Evolutionary conservation across 2,113 vertebrate species (phyloP), one percentile per base, ranked within the genome.

Genomic region (Talpa occidentalis): DNA sequence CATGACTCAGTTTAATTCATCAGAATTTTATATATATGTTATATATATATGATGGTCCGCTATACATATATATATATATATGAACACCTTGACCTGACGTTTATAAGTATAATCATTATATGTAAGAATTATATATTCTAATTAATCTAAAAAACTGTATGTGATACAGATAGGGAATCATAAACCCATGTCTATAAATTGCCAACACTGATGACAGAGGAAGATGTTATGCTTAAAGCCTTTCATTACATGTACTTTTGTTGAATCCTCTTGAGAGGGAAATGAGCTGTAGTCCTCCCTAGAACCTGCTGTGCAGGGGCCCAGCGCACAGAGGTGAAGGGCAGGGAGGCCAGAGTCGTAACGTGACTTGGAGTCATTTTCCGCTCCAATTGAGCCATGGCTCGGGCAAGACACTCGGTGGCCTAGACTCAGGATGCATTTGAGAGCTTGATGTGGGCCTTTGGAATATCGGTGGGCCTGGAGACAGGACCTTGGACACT

Each of bases 111-210:
- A 80, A 91, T 16, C 78, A 74, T 76, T 85, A 32, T 72, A 92
- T 90, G 44, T 80, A 76, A 87, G 54, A 87, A 83, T 88, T 93
- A 69, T 15, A 62, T 74, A 94, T 82, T 60, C 67, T 64, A 91
- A 96, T 89, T 72, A 94, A 64, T 37, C 70, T 94, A 73, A 91
- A 80, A 79, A 77, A 69, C 32, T 77, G 72, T 10, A 35, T 74
- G n/a, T 89, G 42, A 30, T 91, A 72, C 28, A 86, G 70, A 49
- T 92, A 47, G 21, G 52, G 80, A 77, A 56, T 49, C 35, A 11
- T 84, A 88, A 42, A n/a, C 81, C 92, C 85, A 26, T 83, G 35
- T 94, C 32, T 93, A 47, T 87, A 94, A 79, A 69, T 93, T 89
- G 64, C 70, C 79, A 94, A 93, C 81, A 88, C 82, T 26, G 40